Evolutionary conservation across 1,140 invertebrate species (phyloP), one percentile per base, ranked within the genome.

Genomic region (Ceratina calcarata): DNA sequence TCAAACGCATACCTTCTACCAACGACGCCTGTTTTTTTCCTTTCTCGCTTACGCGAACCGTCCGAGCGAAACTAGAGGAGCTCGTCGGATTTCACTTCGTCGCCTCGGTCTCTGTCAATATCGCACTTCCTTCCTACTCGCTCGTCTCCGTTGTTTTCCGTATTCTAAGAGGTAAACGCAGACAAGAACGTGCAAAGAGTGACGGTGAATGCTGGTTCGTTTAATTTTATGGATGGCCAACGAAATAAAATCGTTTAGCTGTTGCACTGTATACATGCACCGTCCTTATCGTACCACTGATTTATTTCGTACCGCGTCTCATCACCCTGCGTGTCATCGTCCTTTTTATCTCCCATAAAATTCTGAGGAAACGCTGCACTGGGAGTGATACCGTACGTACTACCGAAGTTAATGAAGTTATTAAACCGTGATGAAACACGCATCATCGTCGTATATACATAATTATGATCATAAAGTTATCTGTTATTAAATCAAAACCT

Each of bases 1-100:
- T 91, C 90, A 91, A 91, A 91, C 89, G 86, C 88, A 87, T 91
- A 91, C 88, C 87, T 91, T 87, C 84, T 76, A 90, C 79, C 20
- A 72, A 70, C 71, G 71, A 53, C 61, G 83, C 55, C 58, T 32
- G 60, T 20, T 71, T 73, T 69, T 55, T 70, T 79, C 68, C 32
- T 67, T 57, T 73, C 32, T 72, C 65, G 70, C 53, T 45, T 55
- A 57, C 60, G 68, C 61, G 49, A 55, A 78, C 32, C 49, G 74
- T 2, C 66, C 61, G 22, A 61, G 72, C 71, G 78, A 85, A 85
- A 81, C 80, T 64, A 58, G 66, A 7, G 16, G 57, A 77, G 60
- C 45, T 57, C 62, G 57, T 73, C 77, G 49, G 53, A 71, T 64
- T 80, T 80, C 51, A 65, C 27, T 68, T 51, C 27, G n/a, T 32